Evolutionary conservation across 2,888 invertebrate species (phyloP).

Genomic region (Lobophora halterata): DNA sequence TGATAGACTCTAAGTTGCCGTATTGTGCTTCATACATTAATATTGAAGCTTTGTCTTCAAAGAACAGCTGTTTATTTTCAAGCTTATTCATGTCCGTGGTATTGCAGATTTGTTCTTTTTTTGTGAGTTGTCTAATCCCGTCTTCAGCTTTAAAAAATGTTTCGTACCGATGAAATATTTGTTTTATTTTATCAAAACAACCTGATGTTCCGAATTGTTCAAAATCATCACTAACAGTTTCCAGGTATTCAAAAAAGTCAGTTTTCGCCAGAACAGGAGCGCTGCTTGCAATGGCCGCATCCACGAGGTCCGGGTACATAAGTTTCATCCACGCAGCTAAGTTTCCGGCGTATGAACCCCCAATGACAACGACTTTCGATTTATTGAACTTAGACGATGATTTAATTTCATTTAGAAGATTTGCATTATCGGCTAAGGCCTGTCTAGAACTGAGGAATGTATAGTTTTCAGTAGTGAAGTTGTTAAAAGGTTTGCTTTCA

Average conservation of each 20-base stretch:
- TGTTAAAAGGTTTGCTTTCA: constrained; percentile 56
- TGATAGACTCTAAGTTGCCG: constrained; percentile 47
- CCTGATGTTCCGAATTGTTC: constrained; percentile 52
- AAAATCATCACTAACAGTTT: constrained; percentile 60
- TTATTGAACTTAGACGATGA: constrained; percentile 36
- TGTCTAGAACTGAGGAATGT: constrained; percentile 58
- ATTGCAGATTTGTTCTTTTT: constrained; percentile 60
- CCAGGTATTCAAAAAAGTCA: constrained; percentile 65
- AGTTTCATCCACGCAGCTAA: constrained; percentile 68
- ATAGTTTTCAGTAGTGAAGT: constrained; percentile 49
- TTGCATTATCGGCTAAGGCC: constrained; percentile 62
- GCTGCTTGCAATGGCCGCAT: constrained; percentile 67
- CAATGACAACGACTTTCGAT: constrained; percentile 64
- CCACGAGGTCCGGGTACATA: constrained; percentile 59
- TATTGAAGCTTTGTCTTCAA: constrained; percentile 43
- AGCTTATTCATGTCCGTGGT: constrained; percentile 49
- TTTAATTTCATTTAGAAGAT: constrained; percentile 48
- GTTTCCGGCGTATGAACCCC: constrained; percentile 69
- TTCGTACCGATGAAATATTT: constrained; percentile 52
- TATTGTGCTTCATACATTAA: constrained; percentile 60
- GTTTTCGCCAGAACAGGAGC: constrained; percentile 65
- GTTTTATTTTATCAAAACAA: constrained; percentile 48
- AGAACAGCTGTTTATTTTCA: constrained; percentile 60
- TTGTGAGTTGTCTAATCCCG: constrained; percentile 54
- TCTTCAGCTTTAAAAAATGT: constrained; percentile 43